These are phyloP conservation scores for Myrmecophaga tridactyla DNA, from an alignment of 2,113 vertebrate genomes.

Conservation along the genomic window DNA sequence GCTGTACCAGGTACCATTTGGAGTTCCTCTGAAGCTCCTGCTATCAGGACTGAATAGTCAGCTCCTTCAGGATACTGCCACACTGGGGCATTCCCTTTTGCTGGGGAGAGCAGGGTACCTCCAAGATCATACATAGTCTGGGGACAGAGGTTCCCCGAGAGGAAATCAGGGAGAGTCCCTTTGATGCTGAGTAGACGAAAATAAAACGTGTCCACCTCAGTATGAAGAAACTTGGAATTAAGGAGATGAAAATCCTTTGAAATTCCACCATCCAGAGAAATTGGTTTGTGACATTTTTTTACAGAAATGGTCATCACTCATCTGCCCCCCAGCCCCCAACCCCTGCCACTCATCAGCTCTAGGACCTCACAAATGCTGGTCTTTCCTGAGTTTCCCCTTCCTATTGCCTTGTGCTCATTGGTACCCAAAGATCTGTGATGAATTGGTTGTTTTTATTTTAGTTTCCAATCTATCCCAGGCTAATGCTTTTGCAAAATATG, in stretches of 20 bases:
- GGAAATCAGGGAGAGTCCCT: background rate
- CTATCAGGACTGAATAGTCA: background rate
- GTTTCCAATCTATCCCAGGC: background rate
- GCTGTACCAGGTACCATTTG: background rate
- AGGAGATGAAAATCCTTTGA: background rate
- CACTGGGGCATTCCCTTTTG: background rate
- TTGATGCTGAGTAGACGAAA: background rate
- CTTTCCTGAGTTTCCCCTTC: background rate
- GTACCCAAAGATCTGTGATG: background rate
- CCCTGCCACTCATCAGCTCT: too few species aligned
- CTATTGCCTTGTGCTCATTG: background rate
- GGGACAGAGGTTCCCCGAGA: background rate
- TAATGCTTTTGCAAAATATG: background rate
- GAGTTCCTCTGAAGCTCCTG: background rate
- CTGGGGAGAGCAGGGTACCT: background rate
- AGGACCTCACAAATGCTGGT: background rate
- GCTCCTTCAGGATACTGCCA: background rate
- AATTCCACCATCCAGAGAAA: background rate
- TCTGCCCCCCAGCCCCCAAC: background rate
- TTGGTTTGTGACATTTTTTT: background rate
- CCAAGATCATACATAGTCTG: too few species aligned
- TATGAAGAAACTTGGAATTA: background rate
- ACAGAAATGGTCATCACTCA: background rate
- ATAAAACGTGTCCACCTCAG: background rate
- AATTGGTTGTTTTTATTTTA: background rate